A percentile compares a stretch with the other conserved stretches of the same genome.
phyloP scores from a whole-genome alignment of 92 coral and sea anemone species.

The Siderastrea radians region DNA sequence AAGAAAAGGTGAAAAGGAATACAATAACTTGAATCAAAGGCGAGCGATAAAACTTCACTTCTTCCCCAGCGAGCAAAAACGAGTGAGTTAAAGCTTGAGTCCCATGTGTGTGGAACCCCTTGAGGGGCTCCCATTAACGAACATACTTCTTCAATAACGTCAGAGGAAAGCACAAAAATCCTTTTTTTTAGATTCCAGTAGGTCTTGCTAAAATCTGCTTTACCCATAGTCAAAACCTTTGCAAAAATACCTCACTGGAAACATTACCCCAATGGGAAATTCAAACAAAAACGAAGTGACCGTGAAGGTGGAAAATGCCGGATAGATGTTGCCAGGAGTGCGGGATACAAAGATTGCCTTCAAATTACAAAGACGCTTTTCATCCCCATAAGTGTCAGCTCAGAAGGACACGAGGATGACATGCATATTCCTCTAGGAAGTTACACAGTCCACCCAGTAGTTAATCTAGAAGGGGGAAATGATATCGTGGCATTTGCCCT shows the following conservation, averaged over 20 bases:
- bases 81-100: too few species aligned
- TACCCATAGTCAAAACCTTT: too few species aligned
- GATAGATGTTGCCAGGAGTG: slow-evolving; percentile 20
- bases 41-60: too few species aligned
- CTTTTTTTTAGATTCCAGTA: too few species aligned
- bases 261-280: slow-evolving; percentile 21
- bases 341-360: slow-evolving; percentile 29
- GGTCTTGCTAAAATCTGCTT: too few species aligned
- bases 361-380: slow-evolving; percentile 20
- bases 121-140: too few species aligned
- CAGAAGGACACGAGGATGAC: slow-evolving; percentile 31
- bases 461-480: not conserved
- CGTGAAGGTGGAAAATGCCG: slow-evolving; percentile 29
- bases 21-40: too few species aligned
- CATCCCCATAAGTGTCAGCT: slow-evolving; percentile 19
- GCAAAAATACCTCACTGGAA: slow-evolving; percentile 1
- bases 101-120: too few species aligned
- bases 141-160: too few species aligned
- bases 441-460: slow-evolving; percentile 17
- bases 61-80: too few species aligned
- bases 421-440: slow-evolving; percentile 41
- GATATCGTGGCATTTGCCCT: not conserved
- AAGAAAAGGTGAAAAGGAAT: too few species aligned
- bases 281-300: slow-evolving; percentile 26
- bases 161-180: too few species aligned